A percentile compares a stretch with the other conserved stretches of the same genome.
Conservation (phyloP, 35 echinoderm and acorn worm species). For the Lytechinus pictus region DNA sequence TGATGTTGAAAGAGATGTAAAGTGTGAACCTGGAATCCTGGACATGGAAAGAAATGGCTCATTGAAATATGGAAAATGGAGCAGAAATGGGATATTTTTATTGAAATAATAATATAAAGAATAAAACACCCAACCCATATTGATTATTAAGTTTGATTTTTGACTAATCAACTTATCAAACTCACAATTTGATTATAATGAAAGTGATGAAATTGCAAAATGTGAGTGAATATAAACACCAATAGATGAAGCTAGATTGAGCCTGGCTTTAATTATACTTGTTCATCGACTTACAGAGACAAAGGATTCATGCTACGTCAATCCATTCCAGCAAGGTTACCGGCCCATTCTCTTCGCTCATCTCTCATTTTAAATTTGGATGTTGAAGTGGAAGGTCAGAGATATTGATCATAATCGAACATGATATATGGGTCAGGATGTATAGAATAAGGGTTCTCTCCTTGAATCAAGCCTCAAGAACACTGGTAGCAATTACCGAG, state of each 20-base stretch:
- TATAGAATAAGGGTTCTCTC: not conserved
- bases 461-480: not conserved
- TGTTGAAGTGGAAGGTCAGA: not conserved
- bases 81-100: not conserved
- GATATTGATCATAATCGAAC: constrained; percentile 12
- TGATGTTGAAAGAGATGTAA: not conserved
- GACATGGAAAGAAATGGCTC: not conserved
- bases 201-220: not conserved
- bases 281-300: not conserved
- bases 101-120: not conserved
- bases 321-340: not conserved
- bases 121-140: not conserved
- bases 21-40: not conserved
- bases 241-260: not conserved
- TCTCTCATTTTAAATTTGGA: not conserved
- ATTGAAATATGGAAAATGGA: not conserved
- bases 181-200: not conserved
- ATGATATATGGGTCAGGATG: not conserved
- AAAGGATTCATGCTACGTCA: constrained; percentile 3
- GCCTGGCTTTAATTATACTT: not conserved
- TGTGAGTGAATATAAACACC: not conserved
- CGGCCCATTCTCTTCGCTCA: not conserved
- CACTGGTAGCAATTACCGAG: not conserved
- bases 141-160: not conserved
- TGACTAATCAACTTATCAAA: not conserved